Evolutionary conservation across 2,888 invertebrate species (phyloP).

Genomic region (Spatulosminthurus flaviceps): DNA sequence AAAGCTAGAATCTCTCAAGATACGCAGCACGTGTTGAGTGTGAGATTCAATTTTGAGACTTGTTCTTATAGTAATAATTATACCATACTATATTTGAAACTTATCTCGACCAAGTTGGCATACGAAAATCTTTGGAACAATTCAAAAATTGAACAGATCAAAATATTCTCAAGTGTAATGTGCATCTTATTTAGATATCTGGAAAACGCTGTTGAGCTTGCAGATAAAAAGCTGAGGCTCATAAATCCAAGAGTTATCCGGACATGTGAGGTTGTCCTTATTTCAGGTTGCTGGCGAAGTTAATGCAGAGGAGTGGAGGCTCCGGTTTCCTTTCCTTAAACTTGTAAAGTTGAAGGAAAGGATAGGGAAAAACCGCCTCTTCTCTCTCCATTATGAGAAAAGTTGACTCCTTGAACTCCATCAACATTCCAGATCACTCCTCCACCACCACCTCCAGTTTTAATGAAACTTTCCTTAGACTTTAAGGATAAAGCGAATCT

Average conservation of each 20-base stretch:
- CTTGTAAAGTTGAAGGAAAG: too few species aligned
- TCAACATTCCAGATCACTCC: conserved; percentile 37
- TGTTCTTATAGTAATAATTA: too few species aligned
- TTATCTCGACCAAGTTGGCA: too few species aligned
- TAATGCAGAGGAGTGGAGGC: not conserved
- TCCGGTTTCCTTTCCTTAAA: too few species aligned
- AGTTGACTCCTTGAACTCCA: conserved; percentile 44
- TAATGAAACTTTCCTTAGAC: conserved; percentile 32
- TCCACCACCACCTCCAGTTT: conserved; percentile 16
- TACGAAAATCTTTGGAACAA: not conserved
- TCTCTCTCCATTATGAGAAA: conserved; percentile 40
- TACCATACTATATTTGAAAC: too few species aligned
- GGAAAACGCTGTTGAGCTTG: conserved; percentile 22
- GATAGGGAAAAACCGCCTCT: not conserved
- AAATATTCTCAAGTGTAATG: conserved; percentile 34
- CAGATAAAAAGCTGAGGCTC: conserved; percentile 43
- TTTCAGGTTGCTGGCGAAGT: conserved; percentile 6
- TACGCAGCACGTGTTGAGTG: too few species aligned
- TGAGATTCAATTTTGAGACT: too few species aligned
- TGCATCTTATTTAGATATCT: conserved; percentile 50
- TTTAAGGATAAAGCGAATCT: conserved; percentile 6
- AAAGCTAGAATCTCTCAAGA: too few species aligned
- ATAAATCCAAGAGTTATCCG: conserved; percentile 37
- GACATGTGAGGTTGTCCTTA: not conserved
- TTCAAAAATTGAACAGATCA: conserved; percentile 43